Base-by-base conservation (phyloP, 2,888 invertebrate genomes). In the Pandemis corylana region DNA sequence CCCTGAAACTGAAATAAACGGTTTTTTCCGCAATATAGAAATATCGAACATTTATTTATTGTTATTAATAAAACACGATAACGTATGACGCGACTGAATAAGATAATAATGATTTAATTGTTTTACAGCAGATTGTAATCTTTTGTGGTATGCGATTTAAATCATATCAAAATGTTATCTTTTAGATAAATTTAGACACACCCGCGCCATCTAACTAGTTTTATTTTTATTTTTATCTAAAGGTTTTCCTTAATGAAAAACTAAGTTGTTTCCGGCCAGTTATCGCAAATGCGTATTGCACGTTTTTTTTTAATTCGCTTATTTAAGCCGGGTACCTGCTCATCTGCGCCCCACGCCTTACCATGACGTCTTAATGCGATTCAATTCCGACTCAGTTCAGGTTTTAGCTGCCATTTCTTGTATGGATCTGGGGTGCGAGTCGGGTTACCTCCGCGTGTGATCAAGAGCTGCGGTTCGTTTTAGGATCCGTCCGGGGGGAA, bases 81-180 rank as follows among this genome's bases (percentile, higher is more conserved):
- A 36, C 15, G 62, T 63, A 13, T 66, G 53, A 67, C 70, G 67
- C 41, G 75, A 28, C 46, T n/a, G 15, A 41, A n/a, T 36, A 36
- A 44, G 74, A 70, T 61, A 74, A 42, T 53, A 28, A 44, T 42
- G 28, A 74, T 65, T 61, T 59, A 74, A 71, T 65, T 65, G 15
- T 71, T 71, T 61, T 69, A 51, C 46, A 5, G 53, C 59, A 20
- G 68, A 69, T 69, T 12, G 42, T n/a, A 28, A 69, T 75, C 61
- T 71, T 49, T 62, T 64, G 53, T 74, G 75, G 75, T 56, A 75
- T 75, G 70, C 75, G 67, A 71, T 71, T 67, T 15, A 56, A 56
- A 68, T 49, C 42, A 13, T 65, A 65, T 44, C 7, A 28, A 1
- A 36, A 4, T 28, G 28, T 59, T 72, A 72, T 67, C 67, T 42